Base-by-base conservation (phyloP, 1,140 invertebrate species). In the Drosophila ananassae region DNA sequence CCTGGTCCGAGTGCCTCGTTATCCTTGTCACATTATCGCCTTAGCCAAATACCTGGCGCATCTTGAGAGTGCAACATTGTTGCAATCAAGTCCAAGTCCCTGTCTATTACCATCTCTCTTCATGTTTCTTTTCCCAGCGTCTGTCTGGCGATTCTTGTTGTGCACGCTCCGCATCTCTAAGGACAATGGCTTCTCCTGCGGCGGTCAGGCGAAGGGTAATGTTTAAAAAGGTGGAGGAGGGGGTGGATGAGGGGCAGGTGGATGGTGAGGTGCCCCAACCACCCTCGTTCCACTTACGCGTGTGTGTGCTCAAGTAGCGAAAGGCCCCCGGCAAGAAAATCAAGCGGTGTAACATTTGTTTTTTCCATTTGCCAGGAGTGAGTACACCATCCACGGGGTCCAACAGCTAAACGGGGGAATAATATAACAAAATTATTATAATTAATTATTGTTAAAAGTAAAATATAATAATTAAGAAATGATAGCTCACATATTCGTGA, bases 21-120 rank as follows among this genome's bases (percentile, higher is more conserved):
- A 89, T 87, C 83, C 83, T 89, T 87, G 83, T 82, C 83, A 82
- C 83, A 89, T 87, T 87, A 87, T 83, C 83, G 83, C 83, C 83
- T 89, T 75, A 87, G 78, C 82, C 82, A 47, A 81, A 87, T 85
- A 74, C 82, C 77, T 72, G 58, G 77, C 82, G 82, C 77, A 58
- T 81, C 81, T 85, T 77, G 73, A 81, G 82, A 78, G 73, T 78
- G 82, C 69, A 71, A 85, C 82, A 85, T 85, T 81, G 82, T 85
- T 85, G 72, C 82, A 69, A 79, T 77, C 72, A 83, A 78, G 72
- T 74, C 74, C 55, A 74, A 74, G 72, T 64, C 72, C 25, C 48
- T 48, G 73, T 66, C 69, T 64, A 64, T 74, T 63, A 52, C 69
- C 47, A 37, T 74, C 56, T 61, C 69, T 32, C 25, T 63, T 46